Conservation (phyloP, 1,140 invertebrate genomes). For the Eueides isabella region DNA sequence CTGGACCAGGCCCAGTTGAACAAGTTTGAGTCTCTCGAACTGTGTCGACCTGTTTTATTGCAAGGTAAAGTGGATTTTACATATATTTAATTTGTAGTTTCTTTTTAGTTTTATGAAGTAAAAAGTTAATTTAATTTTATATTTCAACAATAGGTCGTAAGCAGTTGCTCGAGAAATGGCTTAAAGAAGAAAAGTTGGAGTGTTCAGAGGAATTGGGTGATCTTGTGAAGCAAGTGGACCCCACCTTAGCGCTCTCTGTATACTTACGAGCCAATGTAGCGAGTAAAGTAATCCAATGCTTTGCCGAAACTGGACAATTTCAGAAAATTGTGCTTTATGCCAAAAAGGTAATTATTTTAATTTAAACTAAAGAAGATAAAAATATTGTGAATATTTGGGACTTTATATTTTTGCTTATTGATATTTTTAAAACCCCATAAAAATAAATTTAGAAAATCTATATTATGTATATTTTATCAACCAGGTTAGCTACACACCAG, state of each 20-base stretch:
- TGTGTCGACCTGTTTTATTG: slow-evolving; percentile 97
- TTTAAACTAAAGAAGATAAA: not conserved
- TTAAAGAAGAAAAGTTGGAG: slow-evolving; percentile 99
- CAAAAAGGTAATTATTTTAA: slow-evolving; percentile 89
- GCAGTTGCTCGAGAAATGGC: slow-evolving; percentile 98
- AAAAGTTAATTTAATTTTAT: no score
- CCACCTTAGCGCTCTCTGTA: slow-evolving; percentile 97
- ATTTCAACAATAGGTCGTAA: slow-evolving; percentile 95
- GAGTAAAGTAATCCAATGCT: slow-evolving; percentile 99
- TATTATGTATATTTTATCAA: not conserved
- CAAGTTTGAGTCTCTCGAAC: slow-evolving; percentile 98
- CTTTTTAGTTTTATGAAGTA: not conserved
- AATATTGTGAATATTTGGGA: no score
- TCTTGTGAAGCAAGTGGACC: slow-evolving; percentile 97
- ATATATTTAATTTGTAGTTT: not conserved
- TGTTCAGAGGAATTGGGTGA: slow-evolving; percentile 99
- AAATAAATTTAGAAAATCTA: no score
- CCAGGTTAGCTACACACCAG: slow-evolving; percentile 96
- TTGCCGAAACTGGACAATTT: slow-evolving; percentile 99
- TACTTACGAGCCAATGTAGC: slow-evolving; percentile 99
- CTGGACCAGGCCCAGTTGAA: slow-evolving; percentile 96
- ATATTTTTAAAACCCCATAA: no score
- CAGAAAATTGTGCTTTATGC: slow-evolving; percentile 99
- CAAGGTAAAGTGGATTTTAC: slow-evolving; percentile 76
- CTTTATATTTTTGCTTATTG: no score